Percentiles rank a stretch among this genome's conserved stretches.
These are phyloP conservation scores for Candidula unifasciata DNA, from an alignment of 2,888 invertebrate species.

Conservation along the genomic window DNA sequence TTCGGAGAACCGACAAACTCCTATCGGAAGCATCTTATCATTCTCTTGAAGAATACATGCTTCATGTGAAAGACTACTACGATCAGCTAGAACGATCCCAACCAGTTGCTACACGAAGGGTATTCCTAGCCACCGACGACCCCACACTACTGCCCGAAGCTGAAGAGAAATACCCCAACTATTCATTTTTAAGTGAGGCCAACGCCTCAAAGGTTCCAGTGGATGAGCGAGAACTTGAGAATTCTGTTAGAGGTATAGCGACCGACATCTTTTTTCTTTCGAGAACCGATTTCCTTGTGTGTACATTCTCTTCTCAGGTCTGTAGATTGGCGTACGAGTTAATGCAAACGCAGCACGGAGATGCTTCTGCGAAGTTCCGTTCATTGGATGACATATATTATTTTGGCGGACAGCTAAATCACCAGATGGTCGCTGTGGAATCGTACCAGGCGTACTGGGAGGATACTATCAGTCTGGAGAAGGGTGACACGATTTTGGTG, in stretches of 20 bases:
- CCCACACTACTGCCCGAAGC: slow-evolving; percentile 85
- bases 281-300: slow-evolving; percentile 93
- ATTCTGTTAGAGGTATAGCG: slow-evolving; percentile 93
- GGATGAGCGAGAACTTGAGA: slow-evolving; percentile 87
- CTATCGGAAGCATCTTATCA: slow-evolving; percentile 99
- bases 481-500: slow-evolving; percentile 91
- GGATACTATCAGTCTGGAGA: slow-evolving; percentile 81
- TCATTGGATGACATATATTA: slow-evolving; percentile 99
- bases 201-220: slow-evolving; percentile 89
- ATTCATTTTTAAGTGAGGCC: slow-evolving; percentile 92
- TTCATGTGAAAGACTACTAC: slow-evolving; percentile 92
- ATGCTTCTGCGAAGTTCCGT: slow-evolving; percentile 86
- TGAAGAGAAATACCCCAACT: slow-evolving; percentile 85
- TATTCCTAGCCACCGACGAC: slow-evolving; percentile 97
- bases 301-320: slow-evolving; percentile 99
- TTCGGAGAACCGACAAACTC: slow-evolving; percentile 84
- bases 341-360: slow-evolving; percentile 86
- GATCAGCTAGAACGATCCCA: slow-evolving; percentile 84
- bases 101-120: slow-evolving; percentile 81
- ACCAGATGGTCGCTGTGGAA: slow-evolving; percentile 87
- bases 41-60: slow-evolving; percentile 96
- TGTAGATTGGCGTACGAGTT: slow-evolving; percentile 98
- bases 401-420: slow-evolving; percentile 96
- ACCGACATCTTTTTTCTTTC: slow-evolving; percentile 94
- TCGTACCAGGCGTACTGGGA: slow-evolving; percentile 80